Evolutionary conservation across 2,888 invertebrate species (phyloP).

Genomic region (Lymantria monacha): DNA sequence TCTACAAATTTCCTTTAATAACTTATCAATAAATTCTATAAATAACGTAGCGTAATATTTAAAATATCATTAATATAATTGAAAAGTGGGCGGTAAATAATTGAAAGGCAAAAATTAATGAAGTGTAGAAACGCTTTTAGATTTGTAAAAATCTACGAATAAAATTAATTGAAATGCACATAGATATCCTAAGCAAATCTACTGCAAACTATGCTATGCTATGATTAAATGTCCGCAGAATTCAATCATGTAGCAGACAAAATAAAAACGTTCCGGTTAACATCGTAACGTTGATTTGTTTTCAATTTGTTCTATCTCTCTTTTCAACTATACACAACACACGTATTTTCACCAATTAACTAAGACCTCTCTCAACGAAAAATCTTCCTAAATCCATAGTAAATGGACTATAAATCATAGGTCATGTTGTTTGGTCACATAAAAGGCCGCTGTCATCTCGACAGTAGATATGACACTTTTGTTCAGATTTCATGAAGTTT

Average conservation of each 20-base stretch:
- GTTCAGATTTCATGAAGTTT: slow-evolving; percentile 60
- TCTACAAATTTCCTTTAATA: no score
- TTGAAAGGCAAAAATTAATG: no score
- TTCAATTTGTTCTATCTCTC: slow-evolving; percentile 59
- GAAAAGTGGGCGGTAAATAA: no score
- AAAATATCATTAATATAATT: no score
- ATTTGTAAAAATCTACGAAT: no score
- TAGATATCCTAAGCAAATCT: no score
- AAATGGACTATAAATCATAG: slow-evolving; percentile 27
- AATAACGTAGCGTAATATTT: no score
- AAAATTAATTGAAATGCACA: no score
- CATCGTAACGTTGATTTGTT: slow-evolving; percentile 71
- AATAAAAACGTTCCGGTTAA: slow-evolving; percentile 67
- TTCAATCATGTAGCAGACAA: slow-evolving; percentile 77
- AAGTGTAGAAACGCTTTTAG: no score
- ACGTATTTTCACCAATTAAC: slow-evolving; percentile 44
- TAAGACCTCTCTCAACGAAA: slow-evolving; percentile 30
- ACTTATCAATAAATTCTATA: no score
- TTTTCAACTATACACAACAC: slow-evolving; percentile 44
- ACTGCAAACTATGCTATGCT: slow-evolving; percentile 15
- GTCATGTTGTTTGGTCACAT: slow-evolving; percentile 41
- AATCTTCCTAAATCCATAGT: slow-evolving; percentile 10
- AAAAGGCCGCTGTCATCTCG: slow-evolving; percentile 43
- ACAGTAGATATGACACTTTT: slow-evolving; percentile 58
- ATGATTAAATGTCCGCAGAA: slow-evolving; percentile 70